phyloP scores from a whole-genome alignment of 2,888 invertebrate species.

The Stegana nigrithorax region DNA sequence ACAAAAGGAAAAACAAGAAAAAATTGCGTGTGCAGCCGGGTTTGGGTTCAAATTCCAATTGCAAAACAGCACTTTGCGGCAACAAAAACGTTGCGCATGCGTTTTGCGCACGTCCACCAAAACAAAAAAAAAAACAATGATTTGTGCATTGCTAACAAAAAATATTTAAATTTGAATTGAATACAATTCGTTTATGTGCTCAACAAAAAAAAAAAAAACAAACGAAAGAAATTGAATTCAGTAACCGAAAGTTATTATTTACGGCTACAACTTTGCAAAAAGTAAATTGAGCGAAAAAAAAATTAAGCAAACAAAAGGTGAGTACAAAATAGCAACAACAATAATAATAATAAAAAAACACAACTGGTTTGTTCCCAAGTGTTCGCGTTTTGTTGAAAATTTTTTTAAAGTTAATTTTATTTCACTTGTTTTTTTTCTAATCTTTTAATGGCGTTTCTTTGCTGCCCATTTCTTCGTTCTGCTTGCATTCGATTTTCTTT shows the following conservation, averaged over 20 bases:
- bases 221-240: conserved; percentile 21
- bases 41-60: conserved; percentile 53
- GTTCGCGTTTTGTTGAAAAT: neutral
- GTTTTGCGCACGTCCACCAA: conserved; percentile 8
- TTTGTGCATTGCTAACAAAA: conserved; percentile 11
- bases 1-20: conserved; percentile 24
- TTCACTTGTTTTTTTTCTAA: neutral
- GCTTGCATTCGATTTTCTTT: neutral
- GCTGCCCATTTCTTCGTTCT: neutral
- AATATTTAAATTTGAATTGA: no score
- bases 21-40: conserved; percentile 1
- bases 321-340: neutral
- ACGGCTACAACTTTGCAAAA: no score
- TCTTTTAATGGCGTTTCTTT: neutral
- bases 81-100: conserved; percentile 43
- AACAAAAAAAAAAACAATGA: conserved; percentile 5
- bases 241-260: neutral
- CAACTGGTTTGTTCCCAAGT: no score
- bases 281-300: no score
- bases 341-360: no score
- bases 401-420: neutral
- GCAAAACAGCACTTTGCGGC: no score
- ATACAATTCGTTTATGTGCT: no score
- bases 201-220: conserved; percentile 23
- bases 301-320: no score